Evolutionary conservation across 1,140 invertebrate species (phyloP), one percentile per base, ranked within the genome.

Genomic region (Papilio helenus): DNA sequence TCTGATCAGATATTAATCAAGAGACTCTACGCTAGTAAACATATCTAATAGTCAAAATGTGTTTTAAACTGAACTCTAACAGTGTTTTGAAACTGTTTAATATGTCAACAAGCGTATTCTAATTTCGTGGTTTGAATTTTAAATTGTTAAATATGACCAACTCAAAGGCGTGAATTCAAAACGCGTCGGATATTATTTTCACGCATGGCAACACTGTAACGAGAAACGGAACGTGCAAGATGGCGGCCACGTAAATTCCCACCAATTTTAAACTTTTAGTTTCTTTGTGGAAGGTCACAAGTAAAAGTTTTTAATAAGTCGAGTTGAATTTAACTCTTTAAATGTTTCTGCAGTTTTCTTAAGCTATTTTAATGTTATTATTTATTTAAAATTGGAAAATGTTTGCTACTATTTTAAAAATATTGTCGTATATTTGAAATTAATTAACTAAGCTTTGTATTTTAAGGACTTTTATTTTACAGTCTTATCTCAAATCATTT

Each of bases 141-240:
- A 76, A 78, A 29, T 16, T 51, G 58, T 74, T 79, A 76, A 82
- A 68, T 82, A 80, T 81, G 82, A 80, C 81, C 85, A 87, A 84
- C 83, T 87, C 84, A 87, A 88, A 88, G 87, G 81, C 76, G 58
- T 12, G 74, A 72, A 86, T 84, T 87, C 84, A n/a, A 29, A 76
- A 23, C 89, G 83, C 88, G 88, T 89, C 87, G 85, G 83, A 89
- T 90, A 87, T 90, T 89, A 82, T 90, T 89, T 88, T 89, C 82
- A 88, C 89, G 89, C 80, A 79, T 88, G 89, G 86, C 85, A 86
- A 84, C 87, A 85, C 83, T 89, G n/a, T 77, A 89, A 90, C 85
- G 84, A 88, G 85, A 87, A 87, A 87, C 84, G 85, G 85, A 87
- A 87, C 85, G 88, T 88, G 84, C 61, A 83, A 80, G 42, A 79